Percentiles rank a stretch among this genome's conserved stretches.
These are phyloP conservation scores for Xenentodon cancila DNA, from an alignment of 2,797 vertebrate genomes.

Conservation along the genomic window DNA sequence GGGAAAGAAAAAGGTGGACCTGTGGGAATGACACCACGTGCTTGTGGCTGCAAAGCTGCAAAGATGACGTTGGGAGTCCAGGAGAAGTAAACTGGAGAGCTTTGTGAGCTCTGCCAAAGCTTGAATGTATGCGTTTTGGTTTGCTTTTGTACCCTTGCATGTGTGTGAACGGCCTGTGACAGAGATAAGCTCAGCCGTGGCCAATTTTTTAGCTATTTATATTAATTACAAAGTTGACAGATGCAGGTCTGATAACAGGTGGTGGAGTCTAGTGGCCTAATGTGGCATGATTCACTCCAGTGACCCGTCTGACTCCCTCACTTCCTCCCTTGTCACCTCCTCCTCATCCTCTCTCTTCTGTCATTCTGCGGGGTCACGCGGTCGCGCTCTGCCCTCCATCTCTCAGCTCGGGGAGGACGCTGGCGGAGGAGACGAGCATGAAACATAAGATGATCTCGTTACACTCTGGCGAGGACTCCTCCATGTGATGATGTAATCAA, in stretches of 20 bases:
- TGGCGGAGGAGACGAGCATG: conserved; percentile 37
- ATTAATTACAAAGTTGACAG: conserved; percentile 65
- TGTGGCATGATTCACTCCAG: conserved; percentile 24
- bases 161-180: not conserved
- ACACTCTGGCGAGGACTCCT: conserved; percentile 21
- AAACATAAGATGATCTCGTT: conserved; percentile 54
- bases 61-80: no score
- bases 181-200: conserved; percentile 33
- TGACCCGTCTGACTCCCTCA: conserved; percentile 23
- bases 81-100: no score
- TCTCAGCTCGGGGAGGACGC: conserved; percentile 20
- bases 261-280: conserved; percentile 41
- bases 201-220: conserved; percentile 62
- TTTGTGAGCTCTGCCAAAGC: no score
- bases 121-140: no score
- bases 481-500: conserved; percentile 68
- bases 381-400: conserved; percentile 36
- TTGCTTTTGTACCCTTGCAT: no score
- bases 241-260: conserved; percentile 60
- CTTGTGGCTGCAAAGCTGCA: no score
- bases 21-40: no score
- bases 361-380: conserved; percentile 50
- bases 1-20: no score
- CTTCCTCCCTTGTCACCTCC: conserved; percentile 39
- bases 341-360: conserved; percentile 4